phyloP scores from a whole-genome alignment of 2,797 vertebrate genomes.

The Acrossocheilus fasciatus region DNA sequence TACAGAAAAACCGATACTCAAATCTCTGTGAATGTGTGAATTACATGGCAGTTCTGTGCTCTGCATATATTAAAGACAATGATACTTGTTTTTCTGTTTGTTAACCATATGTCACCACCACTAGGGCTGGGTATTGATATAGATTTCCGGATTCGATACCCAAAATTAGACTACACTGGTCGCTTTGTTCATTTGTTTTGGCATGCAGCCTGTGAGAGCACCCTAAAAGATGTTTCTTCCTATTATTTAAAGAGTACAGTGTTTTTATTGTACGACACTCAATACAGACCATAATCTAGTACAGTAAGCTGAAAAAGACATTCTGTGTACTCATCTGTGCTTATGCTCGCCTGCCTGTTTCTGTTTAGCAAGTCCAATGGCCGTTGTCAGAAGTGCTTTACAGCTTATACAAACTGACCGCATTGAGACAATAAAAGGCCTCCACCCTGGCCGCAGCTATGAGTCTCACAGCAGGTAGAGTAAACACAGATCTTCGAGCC shows the following conservation, averaged over 20 bases:
- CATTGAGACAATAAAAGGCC: constrained; percentile 73
- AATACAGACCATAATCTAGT: background rate
- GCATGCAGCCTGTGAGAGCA: background rate
- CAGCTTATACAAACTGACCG: constrained; percentile 68
- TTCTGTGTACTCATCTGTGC: constrained; percentile 43
- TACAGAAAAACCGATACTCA: constrained; percentile 51
- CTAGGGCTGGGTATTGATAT: background rate
- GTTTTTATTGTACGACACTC: background rate
- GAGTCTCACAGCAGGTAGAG: constrained; percentile 80
- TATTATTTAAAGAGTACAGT: background rate
- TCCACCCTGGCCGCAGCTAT: constrained; percentile 73
- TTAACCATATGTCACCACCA: background rate
- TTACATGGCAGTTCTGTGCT: constrained; percentile 11
- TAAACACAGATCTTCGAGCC: constrained; percentile 75
- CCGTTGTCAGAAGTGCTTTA: constrained; percentile 66
- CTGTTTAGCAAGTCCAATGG: constrained; percentile 51
- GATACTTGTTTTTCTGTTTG: background rate
- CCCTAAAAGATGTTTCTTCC: background rate
- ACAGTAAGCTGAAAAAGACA: constrained; percentile 33
- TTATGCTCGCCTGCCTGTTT: constrained; percentile 43
- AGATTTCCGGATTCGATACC: background rate
- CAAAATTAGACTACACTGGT: background rate
- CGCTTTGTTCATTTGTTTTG: background rate
- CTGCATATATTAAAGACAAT: constrained; percentile 18
- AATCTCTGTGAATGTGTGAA: constrained; percentile 47